Conservation (phyloP, 2,888 invertebrate species). For the Erebia ligea region DNA sequence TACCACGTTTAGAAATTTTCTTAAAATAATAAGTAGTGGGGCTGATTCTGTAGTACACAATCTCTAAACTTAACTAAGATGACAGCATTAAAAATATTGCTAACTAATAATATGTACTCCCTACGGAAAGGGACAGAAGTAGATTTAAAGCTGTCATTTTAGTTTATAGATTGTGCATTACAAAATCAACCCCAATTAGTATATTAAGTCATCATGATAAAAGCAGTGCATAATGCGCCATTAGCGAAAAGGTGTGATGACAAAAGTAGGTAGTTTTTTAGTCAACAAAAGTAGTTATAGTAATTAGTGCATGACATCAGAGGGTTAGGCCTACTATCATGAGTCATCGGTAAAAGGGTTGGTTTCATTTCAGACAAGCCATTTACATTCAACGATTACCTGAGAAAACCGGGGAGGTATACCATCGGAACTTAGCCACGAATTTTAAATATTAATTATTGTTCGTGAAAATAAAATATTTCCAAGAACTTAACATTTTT, state of each 20-base stretch:
- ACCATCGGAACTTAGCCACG: background rate
- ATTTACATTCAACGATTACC: slow-evolving; percentile 19
- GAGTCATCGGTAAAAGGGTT: slow-evolving; percentile 32
- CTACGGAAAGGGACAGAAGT: no score
- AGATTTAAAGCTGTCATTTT: no score
- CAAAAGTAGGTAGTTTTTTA: slow-evolving; percentile 15
- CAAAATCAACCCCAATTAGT: no score
- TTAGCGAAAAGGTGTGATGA: background rate
- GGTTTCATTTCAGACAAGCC: slow-evolving; percentile 3
- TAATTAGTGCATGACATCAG: slow-evolving; percentile 36
- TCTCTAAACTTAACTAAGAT: no score
- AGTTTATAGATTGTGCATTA: no score
- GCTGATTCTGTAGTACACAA: no score
- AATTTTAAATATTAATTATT: background rate
- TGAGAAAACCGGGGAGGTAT: background rate
- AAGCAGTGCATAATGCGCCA: background rate
- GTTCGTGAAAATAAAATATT: background rate
- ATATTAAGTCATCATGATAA: no score
- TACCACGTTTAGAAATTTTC: no score
- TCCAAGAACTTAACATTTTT: background rate
- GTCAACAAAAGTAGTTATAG: slow-evolving; percentile 5
- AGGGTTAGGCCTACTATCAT: slow-evolving; percentile 30
- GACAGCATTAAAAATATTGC: no score
- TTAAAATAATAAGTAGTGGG: no score
- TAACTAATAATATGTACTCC: no score